Percentiles rank a stretch among this genome's conserved stretches.
phyloP scores from a whole-genome alignment of 2,797 vertebrate species.

The Anas georgica region DNA sequence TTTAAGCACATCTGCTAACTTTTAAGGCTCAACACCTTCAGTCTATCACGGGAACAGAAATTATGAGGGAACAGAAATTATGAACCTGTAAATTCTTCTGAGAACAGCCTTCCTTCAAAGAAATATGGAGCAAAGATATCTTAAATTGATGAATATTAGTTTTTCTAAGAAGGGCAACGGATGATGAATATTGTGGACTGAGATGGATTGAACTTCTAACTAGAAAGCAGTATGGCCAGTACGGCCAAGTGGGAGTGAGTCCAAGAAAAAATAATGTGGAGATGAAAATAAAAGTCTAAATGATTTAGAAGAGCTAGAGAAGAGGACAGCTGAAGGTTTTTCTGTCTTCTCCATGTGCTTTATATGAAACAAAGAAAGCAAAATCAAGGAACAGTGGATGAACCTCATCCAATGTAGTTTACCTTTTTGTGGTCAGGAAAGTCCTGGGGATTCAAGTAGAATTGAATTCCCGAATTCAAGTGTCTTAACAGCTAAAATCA shows the following conservation, averaged over 20 bases:
- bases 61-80: background rate
- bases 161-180: background rate
- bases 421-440: background rate
- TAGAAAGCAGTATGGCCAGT: background rate
- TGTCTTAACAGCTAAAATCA: background rate
- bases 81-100: background rate
- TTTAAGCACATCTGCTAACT: background rate
- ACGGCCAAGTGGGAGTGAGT: fast-evolving
- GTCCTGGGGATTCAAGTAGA: background rate
- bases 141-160: background rate
- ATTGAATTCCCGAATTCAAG: background rate
- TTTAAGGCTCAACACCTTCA: background rate
- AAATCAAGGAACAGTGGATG: background rate
- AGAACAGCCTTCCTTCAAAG: background rate
- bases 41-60: background rate
- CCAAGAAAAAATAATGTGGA: background rate
- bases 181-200: background rate
- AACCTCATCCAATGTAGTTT: background rate
- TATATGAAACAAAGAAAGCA: background rate
- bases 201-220: background rate
- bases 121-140: background rate
- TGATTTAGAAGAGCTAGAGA: background rate
- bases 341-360: background rate
- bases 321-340: background rate
- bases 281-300: background rate